Base-by-base conservation (phyloP, 2,113 vertebrate species). In the Barbus barbus region DNA sequence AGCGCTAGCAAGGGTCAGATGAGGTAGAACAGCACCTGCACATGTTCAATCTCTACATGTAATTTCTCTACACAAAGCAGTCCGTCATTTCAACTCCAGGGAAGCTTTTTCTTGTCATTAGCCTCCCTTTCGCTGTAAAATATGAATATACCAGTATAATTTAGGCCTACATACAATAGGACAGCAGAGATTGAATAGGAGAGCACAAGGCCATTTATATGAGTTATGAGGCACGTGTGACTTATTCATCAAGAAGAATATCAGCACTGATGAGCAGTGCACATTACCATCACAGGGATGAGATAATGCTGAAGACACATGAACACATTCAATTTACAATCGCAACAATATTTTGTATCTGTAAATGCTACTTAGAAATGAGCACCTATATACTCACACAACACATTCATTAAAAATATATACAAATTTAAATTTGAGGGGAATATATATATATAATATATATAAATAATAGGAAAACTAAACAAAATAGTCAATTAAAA, bases 231-330 rank as follows among this genome's bases (percentile, higher is more conserved):
- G n/a, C 18, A 11, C 7, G n/a, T 11, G 58, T 20, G n/a, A 33
- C 71, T 83, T 80, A 87, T 85, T 90, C 85, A 88, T 85, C 88
- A 31, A 26, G 31, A n/a, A n/a, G n/a, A n/a, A n/a, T n/a, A n/a
- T n/a, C n/a, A n/a, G n/a, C n/a, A 86, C 24, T 73, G 31, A 80
- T 28, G 24, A 63, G 26, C 61, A 26, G 14, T 56, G 46, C 46
- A 78, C 48, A 38, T 81, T 72, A 44, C 73, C 18, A 44, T 11
- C 38, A n/a, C 69, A 44, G 38, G 18, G 69, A 73, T 73, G 36
- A 14, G 38, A 46, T 73, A 24, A 73, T 69, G 31, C 65, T 67
- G 65, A 8, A 33, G 13, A 28, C 63, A 33, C 28, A 33, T 72
- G 36, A 24, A 13, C 12, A 58, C 18, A 2, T 38, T 73, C 9